Conservation (phyloP, 1,140 invertebrate genomes). For the Drosophila kurseongensis region DNA sequence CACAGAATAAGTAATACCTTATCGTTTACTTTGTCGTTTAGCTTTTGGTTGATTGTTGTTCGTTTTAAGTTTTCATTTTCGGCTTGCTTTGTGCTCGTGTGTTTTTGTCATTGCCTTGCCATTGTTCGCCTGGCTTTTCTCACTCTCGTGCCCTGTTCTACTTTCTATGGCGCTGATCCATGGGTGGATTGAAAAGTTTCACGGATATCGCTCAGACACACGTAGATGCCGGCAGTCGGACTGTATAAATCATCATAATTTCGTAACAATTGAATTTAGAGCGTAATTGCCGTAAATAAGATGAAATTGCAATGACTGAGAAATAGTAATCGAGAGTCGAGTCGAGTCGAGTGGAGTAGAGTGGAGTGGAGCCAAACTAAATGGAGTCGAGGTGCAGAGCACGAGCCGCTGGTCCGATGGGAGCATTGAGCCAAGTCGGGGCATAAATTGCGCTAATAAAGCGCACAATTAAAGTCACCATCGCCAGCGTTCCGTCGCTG, state of each 20-base stretch:
- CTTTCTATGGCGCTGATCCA: constrained; percentile 63
- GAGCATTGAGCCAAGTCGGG: constrained; percentile 58
- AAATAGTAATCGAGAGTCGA: constrained; percentile 70
- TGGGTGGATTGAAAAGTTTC: constrained; percentile 64
- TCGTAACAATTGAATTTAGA: constrained; percentile 78
- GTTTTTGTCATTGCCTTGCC: constrained; percentile 41
- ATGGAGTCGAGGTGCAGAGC: constrained; percentile 23
- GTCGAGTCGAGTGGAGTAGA: constrained; percentile 13
- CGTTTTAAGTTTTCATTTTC: constrained; percentile 40
- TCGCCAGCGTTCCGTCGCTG: constrained; percentile 20
- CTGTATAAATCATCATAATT: constrained; percentile 64
- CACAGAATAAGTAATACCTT: background rate
- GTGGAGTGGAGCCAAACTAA: constrained; percentile 24
- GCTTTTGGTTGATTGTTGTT: constrained; percentile 37
- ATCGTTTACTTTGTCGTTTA: constrained; percentile 21
- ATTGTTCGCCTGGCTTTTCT: constrained; percentile 45
- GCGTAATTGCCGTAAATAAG: constrained; percentile 72
- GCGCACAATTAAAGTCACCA: constrained; percentile 73
- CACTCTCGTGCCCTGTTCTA: constrained; percentile 67
- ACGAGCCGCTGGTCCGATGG: constrained; percentile 39
- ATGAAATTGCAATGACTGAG: constrained; percentile 65
- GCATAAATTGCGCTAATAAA: constrained; percentile 82
- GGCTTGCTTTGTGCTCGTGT: constrained; percentile 27
- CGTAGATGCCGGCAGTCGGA: constrained; percentile 7
- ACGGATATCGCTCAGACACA: constrained; percentile 19